Conservation (phyloP, 2,113 vertebrate genomes). For the Monarcha castaneiventris region DNA sequence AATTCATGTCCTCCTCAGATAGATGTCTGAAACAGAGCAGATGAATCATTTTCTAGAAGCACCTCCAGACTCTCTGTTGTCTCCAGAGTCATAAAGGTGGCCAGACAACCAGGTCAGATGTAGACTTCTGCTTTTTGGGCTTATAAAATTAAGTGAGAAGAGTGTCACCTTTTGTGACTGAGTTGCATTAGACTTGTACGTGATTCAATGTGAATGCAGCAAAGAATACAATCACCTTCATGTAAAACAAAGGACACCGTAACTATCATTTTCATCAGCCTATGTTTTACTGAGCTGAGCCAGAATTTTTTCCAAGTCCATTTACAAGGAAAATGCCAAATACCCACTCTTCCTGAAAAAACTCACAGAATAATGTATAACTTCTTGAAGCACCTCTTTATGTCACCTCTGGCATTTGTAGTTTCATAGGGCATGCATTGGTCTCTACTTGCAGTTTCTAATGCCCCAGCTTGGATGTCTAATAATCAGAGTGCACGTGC, state of each 20-base stretch:
- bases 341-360: neutral
- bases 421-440: neutral
- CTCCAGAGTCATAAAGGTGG: constrained; percentile 29
- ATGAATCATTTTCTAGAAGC: constrained; percentile 44
- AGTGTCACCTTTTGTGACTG: neutral
- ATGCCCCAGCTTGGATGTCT: neutral
- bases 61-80: neutral
- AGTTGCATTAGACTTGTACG: neutral
- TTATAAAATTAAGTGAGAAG: neutral
- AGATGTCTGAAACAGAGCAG: constrained; percentile 5
- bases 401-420: neutral
- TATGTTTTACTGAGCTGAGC: neutral
- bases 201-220: neutral
- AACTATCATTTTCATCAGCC: neutral
- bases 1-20: constrained; percentile 1
- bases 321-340: neutral
- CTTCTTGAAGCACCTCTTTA: neutral
- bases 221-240: neutral
- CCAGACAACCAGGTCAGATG: constrained; percentile 6
- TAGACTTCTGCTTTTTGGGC: neutral
- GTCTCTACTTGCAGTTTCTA: neutral
- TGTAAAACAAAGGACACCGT: neutral
- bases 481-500: neutral
- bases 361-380: neutral
- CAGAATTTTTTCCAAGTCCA: neutral